Percentiles rank a stretch among this genome's conserved stretches.
These are phyloP conservation scores for Theristus sp. DNA, from an alignment of 2,888 invertebrate species.

Conservation along the genomic window DNA sequence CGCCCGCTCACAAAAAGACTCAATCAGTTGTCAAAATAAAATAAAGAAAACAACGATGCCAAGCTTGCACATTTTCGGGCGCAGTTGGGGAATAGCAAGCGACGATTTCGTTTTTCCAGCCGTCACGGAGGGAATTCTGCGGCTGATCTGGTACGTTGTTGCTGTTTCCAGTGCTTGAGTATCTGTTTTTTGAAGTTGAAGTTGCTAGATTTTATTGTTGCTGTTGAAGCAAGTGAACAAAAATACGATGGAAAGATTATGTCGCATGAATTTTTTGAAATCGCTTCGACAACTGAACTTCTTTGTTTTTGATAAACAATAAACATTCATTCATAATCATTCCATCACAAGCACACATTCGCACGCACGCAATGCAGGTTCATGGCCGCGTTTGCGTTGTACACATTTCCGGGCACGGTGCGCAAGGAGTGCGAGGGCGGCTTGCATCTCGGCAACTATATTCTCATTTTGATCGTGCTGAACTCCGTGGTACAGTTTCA, in stretches of 20 bases:
- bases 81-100: conserved; percentile 73
- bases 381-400: conserved; percentile 45
- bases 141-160: conserved; percentile 34
- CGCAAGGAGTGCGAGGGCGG: conserved; percentile 14
- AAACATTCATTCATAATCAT: too few species aligned
- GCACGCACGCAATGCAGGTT: conserved; percentile 47
- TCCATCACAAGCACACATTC: too few species aligned
- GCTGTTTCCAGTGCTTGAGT: too few species aligned
- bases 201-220: too few species aligned
- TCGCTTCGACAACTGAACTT: neutral
- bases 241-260: too few species aligned
- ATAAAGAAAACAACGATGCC: too few species aligned
- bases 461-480: conserved; percentile 22
- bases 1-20: too few species aligned
- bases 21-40: too few species aligned
- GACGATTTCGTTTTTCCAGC: conserved; percentile 77
- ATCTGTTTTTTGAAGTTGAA: too few species aligned
- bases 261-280: neutral
- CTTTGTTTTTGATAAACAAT: too few species aligned
- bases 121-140: conserved; percentile 33
- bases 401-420: conserved; percentile 45
- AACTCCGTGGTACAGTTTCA: conserved; percentile 13
- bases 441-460: neutral
- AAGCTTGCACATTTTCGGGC: conserved; percentile 61
- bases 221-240: too few species aligned